Base-by-base conservation (phyloP, 2,888 invertebrate species). In the Caenorhabditis sp. region DNA sequence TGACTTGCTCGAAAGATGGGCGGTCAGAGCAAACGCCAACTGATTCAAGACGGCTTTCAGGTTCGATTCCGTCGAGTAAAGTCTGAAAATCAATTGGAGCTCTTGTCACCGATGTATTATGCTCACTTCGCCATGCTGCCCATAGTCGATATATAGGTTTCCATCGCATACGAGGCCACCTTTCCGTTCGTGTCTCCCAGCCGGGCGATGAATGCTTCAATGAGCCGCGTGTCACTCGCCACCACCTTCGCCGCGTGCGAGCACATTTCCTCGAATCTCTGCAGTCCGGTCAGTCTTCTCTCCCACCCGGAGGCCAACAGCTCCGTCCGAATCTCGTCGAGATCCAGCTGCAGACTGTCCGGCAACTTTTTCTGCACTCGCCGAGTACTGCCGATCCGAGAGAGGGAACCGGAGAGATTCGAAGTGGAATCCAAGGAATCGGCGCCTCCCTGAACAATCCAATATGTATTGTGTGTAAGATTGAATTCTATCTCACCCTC, bases 31-130 rank as follows among this genome's bases (percentile, higher is more conserved):
- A 43, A 81, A 74, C 15, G 72, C 41, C 15, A 83, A 46, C 26
- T 83, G 83, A 39, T 80, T 82, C 45, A 83, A 43, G 0, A 83
- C 82, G 0, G 82, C 81, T 74, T 82, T 82, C 59, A 83, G 30
- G 27, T 79, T 61, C 2, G 79, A 58, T 76, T 82, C 83, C 2
- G 79, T 70, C 2, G 83, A 83, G 52, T 79, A 83, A 48, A 74
- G 65, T 59, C 82, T 83, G 58, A 27, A 72, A 55, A 39, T 2
- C 2, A 4, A 11, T 15, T 32, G 7, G 9, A 6, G 32, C 5
- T 6, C 2, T 52, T 17, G 7, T 11, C 4, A 52, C 13, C 5
- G 2, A 8, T 5, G 6, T 20, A 6, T 9, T 8, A 9, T 15
- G 46, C 59, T 61, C 30, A 81, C 83, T 75, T 81, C 8, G 75